Conservation (phyloP, 1,140 invertebrate species). For the Scaptomyza montana region DNA sequence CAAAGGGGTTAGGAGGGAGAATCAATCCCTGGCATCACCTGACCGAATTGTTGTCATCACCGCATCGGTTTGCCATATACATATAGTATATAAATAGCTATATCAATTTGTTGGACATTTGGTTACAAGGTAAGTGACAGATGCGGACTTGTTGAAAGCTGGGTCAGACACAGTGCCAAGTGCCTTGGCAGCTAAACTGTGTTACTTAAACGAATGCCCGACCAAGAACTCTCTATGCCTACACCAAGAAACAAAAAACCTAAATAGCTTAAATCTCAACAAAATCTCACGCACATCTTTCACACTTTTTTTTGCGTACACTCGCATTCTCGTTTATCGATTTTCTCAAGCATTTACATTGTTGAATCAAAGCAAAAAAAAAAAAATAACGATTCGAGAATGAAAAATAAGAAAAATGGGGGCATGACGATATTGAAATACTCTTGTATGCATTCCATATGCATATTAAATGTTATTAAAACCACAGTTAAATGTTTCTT, state of each 20-base stretch:
- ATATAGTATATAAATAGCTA: constrained; percentile 32
- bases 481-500: too few species aligned
- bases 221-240: constrained; percentile 24
- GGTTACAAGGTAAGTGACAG: constrained; percentile 43
- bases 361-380: constrained; percentile 24
- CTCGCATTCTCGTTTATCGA: constrained; percentile 54
- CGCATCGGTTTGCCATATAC: too few species aligned
- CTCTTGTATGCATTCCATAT: too few species aligned
- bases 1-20: too few species aligned
- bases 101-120: constrained; percentile 8
- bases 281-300: not conserved
- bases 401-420: not conserved
- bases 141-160: constrained; percentile 66
- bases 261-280: constrained; percentile 61
- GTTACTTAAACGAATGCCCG: constrained; percentile 14
- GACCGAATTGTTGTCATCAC: constrained; percentile 22
- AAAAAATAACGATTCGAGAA: constrained; percentile 6
- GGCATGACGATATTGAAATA: too few species aligned
- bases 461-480: too few species aligned
- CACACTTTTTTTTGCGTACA: too few species aligned
- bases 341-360: constrained; percentile 49
- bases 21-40: constrained; percentile 54
- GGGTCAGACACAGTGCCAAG: constrained; percentile 41
- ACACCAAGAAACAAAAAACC: constrained; percentile 23
- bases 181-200: constrained; percentile 32